Evolutionary conservation across 2,113 vertebrate genomes (phyloP).

Genomic region (Isurus oxyrinchus): DNA sequence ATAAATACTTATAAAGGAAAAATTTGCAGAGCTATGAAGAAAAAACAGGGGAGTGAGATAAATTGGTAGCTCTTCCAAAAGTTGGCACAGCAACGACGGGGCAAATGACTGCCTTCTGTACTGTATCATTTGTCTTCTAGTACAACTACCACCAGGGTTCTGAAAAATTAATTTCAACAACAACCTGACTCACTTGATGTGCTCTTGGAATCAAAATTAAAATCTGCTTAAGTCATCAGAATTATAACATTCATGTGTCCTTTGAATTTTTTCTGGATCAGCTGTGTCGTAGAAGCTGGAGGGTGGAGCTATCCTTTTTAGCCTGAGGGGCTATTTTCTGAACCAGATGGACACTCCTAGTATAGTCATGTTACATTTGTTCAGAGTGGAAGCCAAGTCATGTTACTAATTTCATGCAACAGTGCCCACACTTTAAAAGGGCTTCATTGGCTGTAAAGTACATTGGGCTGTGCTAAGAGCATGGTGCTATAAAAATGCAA

Average conservation of each 20-base stretch:
- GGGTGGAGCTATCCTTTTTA: not conserved
- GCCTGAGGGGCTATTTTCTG: not conserved
- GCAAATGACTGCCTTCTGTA: not conserved
- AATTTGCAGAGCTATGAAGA: not conserved
- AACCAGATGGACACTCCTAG: not conserved
- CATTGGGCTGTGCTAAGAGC: not conserved
- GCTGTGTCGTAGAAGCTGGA: not conserved
- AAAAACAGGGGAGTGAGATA: not conserved
- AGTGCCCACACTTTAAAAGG: not conserved
- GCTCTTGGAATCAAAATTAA: not conserved
- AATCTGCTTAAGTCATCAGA: not conserved
- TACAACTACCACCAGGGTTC: not conserved
- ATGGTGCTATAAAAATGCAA: not conserved
- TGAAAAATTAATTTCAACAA: not conserved
- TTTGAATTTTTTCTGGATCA: not conserved
- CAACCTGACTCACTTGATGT: not conserved
- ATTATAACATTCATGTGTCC: not conserved
- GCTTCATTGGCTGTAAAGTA: not conserved
- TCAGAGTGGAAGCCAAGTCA: not conserved
- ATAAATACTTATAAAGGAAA: not conserved
- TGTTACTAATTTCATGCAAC: not conserved
- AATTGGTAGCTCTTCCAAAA: not conserved
- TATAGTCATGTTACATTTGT: not conserved
- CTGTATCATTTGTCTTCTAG: not conserved
- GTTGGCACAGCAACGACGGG: not conserved